Evolutionary conservation across 1,140 invertebrate genomes (phyloP).

Genomic region (Dreissena rostriformis): DNA sequence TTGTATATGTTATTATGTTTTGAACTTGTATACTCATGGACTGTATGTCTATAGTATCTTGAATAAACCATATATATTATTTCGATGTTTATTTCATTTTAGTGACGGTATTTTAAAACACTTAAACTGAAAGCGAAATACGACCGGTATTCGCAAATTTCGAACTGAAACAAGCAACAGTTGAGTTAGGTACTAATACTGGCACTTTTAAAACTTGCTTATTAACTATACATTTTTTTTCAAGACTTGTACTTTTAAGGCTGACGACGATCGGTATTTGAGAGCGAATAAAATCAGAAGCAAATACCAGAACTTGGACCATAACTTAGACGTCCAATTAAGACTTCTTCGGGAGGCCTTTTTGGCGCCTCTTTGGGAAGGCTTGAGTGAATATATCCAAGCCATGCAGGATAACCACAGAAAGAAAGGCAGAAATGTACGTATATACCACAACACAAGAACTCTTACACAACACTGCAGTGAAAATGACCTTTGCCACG

Average conservation of each 20-base stretch:
- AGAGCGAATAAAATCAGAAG: conserved; percentile 85
- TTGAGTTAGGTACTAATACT: no score
- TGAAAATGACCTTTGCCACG: conserved; percentile 60
- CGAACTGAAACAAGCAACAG: no score
- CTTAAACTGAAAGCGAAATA: no score
- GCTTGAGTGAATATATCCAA: conserved; percentile 67
- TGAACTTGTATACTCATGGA: no score
- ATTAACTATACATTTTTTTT: no score
- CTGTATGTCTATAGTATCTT: no score
- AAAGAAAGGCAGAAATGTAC: conserved; percentile 56
- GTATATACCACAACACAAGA: conserved; percentile 70
- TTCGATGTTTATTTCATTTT: no score
- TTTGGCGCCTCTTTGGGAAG: conserved; percentile 77
- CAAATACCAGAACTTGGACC: conserved; percentile 84
- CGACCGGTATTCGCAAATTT: no score
- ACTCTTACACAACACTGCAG: conserved; percentile 57
- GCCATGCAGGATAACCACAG: conserved; percentile 27
- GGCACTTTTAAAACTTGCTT: no score
- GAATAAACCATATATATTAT: no score
- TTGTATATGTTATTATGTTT: no score
- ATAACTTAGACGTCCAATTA: conserved; percentile 91
- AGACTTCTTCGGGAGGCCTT: conserved; percentile 88
- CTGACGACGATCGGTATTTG: conserved; percentile 79
- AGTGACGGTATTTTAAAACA: no score
- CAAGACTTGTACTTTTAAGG: not conserved